These are phyloP conservation scores for Chunga burmeisteri DNA, from an alignment of 2,113 vertebrate genomes.

Conservation along the genomic window DNA sequence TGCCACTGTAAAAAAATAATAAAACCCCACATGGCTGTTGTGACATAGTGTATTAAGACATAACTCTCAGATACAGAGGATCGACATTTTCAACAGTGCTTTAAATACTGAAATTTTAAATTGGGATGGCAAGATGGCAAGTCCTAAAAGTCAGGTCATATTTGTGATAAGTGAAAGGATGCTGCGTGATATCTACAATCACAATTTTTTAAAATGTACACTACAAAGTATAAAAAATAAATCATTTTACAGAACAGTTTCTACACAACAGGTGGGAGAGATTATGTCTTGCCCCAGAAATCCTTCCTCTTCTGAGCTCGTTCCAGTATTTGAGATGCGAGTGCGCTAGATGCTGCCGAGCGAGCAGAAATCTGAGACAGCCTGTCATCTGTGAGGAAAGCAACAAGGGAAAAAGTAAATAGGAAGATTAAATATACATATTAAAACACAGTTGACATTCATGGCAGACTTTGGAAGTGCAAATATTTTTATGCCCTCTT, in stretches of 20 bases:
- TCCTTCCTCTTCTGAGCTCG: slow-evolving; percentile 83
- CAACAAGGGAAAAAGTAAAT: neutral
- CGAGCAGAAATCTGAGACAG: slow-evolving; percentile 85
- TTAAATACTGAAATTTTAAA: neutral
- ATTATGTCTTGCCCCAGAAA: slow-evolving; percentile 83
- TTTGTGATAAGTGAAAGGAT: neutral
- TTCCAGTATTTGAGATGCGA: slow-evolving; percentile 81
- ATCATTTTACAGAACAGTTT: neutral
- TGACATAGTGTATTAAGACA: neutral
- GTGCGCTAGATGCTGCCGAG: slow-evolving; percentile 82
- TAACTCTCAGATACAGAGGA: neutral
- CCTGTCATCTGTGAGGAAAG: slow-evolving; percentile 75
- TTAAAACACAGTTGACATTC: neutral
- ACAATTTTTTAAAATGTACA: neutral
- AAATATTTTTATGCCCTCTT: neutral
- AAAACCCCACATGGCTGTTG: neutral
- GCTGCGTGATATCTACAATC: neutral
- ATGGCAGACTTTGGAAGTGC: neutral
- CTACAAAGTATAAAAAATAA: neutral
- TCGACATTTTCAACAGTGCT: neutral
- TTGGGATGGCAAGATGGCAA: neutral
- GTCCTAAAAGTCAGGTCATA: neutral
- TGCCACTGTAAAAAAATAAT: neutral
- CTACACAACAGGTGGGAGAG: neutral
- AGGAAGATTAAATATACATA: neutral